Evolutionary conservation across 2,888 invertebrate species (phyloP), one percentile per base, ranked within the genome.

Genomic region (Tetanocera ferruginea): DNA sequence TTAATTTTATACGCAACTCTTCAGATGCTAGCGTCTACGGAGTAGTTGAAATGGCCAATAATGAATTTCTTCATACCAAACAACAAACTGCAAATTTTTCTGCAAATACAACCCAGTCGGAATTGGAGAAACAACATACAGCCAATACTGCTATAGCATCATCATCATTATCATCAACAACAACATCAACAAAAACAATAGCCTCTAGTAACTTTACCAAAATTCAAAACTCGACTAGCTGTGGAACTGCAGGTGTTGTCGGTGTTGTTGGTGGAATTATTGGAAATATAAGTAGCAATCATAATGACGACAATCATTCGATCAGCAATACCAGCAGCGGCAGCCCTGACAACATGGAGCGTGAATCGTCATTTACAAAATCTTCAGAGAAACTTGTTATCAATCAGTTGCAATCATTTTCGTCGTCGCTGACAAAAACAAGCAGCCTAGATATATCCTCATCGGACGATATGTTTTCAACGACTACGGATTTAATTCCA

Each of bases 401-500:
- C 9, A 78, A 78, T 49, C 83, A 82, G 71, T 76, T 82, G 55
- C 82, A 83, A 60, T 83, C 83, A 73, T 81, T 84, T 81, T 78
- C 80, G 69, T 82, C 81, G 64, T 80, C 81, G 69, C 71, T 85
- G 62, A 80, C 78, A 75, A 85, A 84, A 81, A 81, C 83, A 28
- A 85, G 83, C 78, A 85, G 85, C 60, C 80, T 85, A 76, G 85
- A 86, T 60, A 83, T 83, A 55, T 82, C 81, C n/a, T 82, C 83
- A 14, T 80, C 80, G 70, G 81, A 81, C 19, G 82, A 82, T 74
- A 81, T 82, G 69, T 34, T 76, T 34, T 78, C 80, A 14, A 76
- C 80, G 34, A 71, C 80, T 67, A 76, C 80, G 49, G 79, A 84
- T 25, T 80, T 86, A 74, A 49, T 84, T 79, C 93, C 93, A 83